Conservation (phyloP, 2,113 vertebrate species). For the Microtus oregoni region DNA sequence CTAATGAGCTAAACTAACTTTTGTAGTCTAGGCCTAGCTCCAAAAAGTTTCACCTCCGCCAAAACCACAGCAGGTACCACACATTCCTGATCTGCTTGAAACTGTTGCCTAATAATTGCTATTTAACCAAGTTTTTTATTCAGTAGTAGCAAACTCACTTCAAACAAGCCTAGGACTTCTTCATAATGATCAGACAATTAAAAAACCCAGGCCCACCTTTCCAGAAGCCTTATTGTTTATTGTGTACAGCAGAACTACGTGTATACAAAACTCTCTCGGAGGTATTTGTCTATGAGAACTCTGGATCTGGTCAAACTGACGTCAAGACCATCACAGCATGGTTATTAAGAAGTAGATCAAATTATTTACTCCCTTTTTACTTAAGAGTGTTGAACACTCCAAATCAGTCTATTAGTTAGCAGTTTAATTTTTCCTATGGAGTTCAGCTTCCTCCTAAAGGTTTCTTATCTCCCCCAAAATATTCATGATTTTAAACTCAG, state of each 20-base stretch:
- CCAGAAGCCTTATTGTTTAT: neutral
- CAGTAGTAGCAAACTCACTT: neutral
- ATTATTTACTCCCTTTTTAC: neutral
- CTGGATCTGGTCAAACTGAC: neutral
- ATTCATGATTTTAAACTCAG: neutral
- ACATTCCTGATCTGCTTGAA: neutral
- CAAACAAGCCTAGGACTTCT: neutral
- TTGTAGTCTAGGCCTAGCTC: too few relatives aligned
- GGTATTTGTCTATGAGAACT: neutral
- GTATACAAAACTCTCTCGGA: neutral
- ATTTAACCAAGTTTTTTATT: neutral
- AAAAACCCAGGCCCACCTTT: neutral
- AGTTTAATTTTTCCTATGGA: neutral
- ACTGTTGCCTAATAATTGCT: neutral
- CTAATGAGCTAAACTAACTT: neutral
- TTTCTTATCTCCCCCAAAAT: neutral
- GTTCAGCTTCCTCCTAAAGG: neutral
- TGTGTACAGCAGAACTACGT: neutral
- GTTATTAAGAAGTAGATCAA: neutral
- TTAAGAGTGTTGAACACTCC: neutral
- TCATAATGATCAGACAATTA: conserved; percentile 1
- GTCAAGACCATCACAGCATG: neutral
- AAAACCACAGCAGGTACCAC: neutral
- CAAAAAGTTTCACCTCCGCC: neutral
- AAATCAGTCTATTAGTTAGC: neutral